A percentile compares a stretch with the other conserved stretches of the same genome.
These are phyloP conservation scores for Eulemur macaco DNA, from an alignment of 2,113 vertebrate species.

Conservation along the genomic window DNA sequence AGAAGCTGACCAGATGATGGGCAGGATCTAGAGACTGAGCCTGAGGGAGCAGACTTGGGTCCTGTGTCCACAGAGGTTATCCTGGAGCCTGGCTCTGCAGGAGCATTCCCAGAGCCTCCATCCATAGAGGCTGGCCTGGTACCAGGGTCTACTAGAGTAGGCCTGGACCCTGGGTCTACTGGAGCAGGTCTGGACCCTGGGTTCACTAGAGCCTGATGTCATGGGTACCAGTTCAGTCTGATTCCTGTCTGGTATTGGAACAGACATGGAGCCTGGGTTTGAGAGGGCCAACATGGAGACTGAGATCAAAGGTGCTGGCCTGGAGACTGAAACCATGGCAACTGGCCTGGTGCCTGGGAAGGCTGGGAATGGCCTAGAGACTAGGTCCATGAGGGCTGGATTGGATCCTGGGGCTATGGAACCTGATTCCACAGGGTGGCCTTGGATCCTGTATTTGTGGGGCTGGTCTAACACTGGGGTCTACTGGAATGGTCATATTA, in stretches of 20 bases:
- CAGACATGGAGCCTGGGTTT: not conserved
- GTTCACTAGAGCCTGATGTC: not conserved
- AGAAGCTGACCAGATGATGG: not conserved
- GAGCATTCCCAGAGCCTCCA: not conserved
- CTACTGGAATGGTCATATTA: not conserved
- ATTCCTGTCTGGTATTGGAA: not conserved
- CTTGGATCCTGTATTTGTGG: not conserved
- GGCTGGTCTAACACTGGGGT: not conserved
- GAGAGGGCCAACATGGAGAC: not conserved
- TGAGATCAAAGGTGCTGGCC: not conserved
- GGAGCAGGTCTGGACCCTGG: not conserved
- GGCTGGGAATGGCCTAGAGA: not conserved
- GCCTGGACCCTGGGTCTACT: not conserved
- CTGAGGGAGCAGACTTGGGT: too few relatives aligned
- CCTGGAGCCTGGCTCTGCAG: not conserved
- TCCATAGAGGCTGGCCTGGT: not conserved
- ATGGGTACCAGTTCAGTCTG: not conserved
- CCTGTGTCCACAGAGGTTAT: not conserved
- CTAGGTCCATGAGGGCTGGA: not conserved
- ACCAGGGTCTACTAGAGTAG: not conserved
- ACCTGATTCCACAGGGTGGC: not conserved
- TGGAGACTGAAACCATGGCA: not conserved
- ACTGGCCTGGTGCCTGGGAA: not conserved
- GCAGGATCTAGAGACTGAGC: not conserved
- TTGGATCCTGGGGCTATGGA: not conserved